Conservation (phyloP, 2,113 vertebrate species). For the Pelusios castaneus region DNA sequence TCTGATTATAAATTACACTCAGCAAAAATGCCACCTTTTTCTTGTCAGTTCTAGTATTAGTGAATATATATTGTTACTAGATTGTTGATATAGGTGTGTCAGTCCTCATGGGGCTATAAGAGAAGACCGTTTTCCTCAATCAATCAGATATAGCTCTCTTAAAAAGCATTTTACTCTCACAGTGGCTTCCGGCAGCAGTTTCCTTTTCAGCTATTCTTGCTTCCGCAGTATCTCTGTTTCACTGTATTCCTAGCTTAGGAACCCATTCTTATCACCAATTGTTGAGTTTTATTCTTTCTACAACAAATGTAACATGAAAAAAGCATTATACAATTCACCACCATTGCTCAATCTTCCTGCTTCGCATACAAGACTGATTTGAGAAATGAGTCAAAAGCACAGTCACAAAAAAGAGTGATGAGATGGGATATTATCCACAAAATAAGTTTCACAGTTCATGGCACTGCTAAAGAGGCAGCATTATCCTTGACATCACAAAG, state of each 20-base stretch:
- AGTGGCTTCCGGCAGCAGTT: neutral
- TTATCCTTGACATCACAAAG: neutral
- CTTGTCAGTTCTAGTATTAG: neutral
- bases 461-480: neutral
- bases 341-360: neutral
- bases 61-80: neutral
- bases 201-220: neutral
- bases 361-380: constrained; percentile 40
- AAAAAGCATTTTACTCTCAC: no score
- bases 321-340: neutral
- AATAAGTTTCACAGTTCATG: neutral
- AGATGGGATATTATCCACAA: neutral
- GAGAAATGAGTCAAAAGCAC: neutral
- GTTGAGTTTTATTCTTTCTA: neutral
- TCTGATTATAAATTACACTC: neutral
- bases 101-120: neutral
- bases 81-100: neutral
- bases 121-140: neutral
- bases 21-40: neutral
- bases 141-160: neutral
- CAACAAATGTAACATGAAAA: neutral
- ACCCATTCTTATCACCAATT: neutral
- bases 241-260: neutral
- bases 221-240: neutral
- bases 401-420: neutral